phyloP scores from a whole-genome alignment of 1,140 invertebrate genomes.

The Holotrichia oblita region DNA sequence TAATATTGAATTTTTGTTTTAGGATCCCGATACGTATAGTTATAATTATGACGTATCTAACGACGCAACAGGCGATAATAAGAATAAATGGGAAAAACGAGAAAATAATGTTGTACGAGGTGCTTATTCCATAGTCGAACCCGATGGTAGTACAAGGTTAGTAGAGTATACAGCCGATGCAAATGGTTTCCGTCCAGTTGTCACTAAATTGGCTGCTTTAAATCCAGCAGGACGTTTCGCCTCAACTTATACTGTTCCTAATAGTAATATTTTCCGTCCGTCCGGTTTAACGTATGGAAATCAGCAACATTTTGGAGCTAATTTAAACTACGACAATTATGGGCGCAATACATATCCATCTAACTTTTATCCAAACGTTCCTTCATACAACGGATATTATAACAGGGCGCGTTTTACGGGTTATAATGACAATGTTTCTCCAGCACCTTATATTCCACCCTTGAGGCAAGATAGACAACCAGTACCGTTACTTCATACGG shows the following conservation, averaged over 20 bases:
- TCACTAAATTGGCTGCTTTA: constrained; percentile 54
- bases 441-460: background rate
- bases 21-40: background rate
- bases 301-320: background rate
- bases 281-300: background rate
- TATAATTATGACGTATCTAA: constrained; percentile 62
- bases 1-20: background rate
- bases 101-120: constrained; percentile 64
- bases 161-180: constrained; percentile 64
- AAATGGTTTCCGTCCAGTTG: constrained; percentile 62
- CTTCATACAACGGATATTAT: background rate
- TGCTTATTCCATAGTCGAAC: constrained; percentile 62
- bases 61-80: constrained; percentile 64
- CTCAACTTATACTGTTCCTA: background rate
- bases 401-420: background rate
- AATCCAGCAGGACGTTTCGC: background rate
- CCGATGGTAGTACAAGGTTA: constrained; percentile 62
- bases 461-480: constrained; percentile 19
- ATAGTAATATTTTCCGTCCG: background rate
- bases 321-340: too few relatives aligned
- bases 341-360: background rate
- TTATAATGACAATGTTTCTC: background rate
- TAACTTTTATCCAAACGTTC: background rate
- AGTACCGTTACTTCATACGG: constrained; percentile 31
- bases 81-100: constrained; percentile 63